A percentile compares a stretch with the other conserved stretches of the same genome.
phyloP scores from a whole-genome alignment of 2,888 invertebrate species.

The Ophonus ardosiacus region DNA sequence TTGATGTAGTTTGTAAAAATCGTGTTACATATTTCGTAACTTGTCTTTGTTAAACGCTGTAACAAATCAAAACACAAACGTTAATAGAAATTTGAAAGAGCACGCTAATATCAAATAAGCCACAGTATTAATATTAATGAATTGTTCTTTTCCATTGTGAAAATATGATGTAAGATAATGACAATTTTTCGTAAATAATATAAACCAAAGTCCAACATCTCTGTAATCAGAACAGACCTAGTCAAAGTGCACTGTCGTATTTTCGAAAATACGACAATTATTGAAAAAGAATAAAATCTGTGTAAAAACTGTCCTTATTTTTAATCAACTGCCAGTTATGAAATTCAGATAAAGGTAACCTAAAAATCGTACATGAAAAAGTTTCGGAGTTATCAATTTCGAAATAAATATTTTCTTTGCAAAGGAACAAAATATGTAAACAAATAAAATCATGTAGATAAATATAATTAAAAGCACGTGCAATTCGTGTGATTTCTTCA shows the following conservation, averaged over 20 bases:
- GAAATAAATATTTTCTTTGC: constrained; percentile 38
- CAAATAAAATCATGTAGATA: constrained; percentile 12
- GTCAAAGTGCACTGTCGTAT: constrained; percentile 4
- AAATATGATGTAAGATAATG: too few species aligned
- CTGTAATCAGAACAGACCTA: not conserved
- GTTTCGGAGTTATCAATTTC: constrained; percentile 51
- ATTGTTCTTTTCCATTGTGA: too few species aligned
- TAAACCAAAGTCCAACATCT: not conserved
- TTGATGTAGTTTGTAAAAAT: too few species aligned
- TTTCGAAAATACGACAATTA: constrained; percentile 18
- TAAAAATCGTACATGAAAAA: constrained; percentile 8
- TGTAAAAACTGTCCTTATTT: constrained; percentile 19
- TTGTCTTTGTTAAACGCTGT: too few species aligned
- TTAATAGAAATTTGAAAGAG: too few species aligned
- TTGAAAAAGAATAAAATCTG: too few species aligned
- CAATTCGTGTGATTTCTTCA: constrained; percentile 31
- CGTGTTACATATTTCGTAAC: too few species aligned
- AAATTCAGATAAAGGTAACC: constrained; percentile 42
- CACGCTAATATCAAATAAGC: too few species aligned
- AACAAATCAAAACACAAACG: too few species aligned
- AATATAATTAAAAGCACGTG: constrained; percentile 29
- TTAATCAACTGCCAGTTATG: constrained; percentile 26
- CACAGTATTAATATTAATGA: too few species aligned
- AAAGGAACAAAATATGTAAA: constrained; percentile 37
- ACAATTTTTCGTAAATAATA: too few species aligned